These are phyloP conservation scores for Remorina albescens DNA, from an alignment of 2,797 vertebrate species.

Conservation along the genomic window DNA sequence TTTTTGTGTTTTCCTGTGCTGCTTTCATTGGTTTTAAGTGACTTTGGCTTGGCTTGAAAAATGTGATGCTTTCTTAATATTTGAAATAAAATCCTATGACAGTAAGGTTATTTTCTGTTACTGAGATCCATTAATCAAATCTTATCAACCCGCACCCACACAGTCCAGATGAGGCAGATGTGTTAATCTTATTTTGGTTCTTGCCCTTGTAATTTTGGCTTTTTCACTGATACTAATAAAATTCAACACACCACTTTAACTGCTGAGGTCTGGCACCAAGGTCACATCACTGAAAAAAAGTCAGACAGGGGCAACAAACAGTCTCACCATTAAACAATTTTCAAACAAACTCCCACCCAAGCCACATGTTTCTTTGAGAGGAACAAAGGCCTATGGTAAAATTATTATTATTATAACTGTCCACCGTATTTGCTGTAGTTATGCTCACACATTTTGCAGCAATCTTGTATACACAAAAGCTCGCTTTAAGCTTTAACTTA, in stretches of 20 bases:
- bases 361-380: background rate
- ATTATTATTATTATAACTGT: background rate
- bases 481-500: background rate
- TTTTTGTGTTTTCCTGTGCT: background rate
- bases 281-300: conserved; percentile 34
- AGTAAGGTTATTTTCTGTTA: background rate
- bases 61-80: background rate
- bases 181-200: background rate
- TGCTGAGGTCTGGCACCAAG: conserved; percentile 16
- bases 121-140: background rate
- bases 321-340: conserved; percentile 13
- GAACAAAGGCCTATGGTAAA: conserved; percentile 10
- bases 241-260: conserved; percentile 13
- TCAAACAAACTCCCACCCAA: conserved; percentile 24
- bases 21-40: background rate
- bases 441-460: background rate
- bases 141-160: background rate
- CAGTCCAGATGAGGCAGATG: background rate
- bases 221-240: background rate
- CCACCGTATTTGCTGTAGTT: background rate
- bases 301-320: conserved; percentile 20
- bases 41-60: background rate
- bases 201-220: conserved; percentile 5
- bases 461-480: background rate
- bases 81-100: background rate